These are phyloP conservation scores for Atrina japonica DNA, from an alignment of 2,888 invertebrate genomes.

Conservation along the genomic window DNA sequence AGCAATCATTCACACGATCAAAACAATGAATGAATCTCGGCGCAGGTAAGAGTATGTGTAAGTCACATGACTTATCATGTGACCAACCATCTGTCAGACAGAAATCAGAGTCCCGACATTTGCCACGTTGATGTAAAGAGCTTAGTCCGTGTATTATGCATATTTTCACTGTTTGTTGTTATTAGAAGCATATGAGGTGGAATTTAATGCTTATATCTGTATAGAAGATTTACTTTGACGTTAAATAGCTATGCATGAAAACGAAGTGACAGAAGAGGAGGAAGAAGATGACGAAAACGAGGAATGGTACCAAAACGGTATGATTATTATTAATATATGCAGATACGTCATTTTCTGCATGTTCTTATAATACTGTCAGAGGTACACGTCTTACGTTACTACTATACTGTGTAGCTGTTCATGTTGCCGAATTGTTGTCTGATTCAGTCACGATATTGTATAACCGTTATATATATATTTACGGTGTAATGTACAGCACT, in stretches of 20 bases:
- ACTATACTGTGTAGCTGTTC: too few relatives aligned
- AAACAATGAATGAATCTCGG: not conserved
- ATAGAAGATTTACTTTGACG: too few relatives aligned
- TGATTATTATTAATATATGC: not conserved
- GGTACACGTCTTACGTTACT: too few relatives aligned
- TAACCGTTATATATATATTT: too few relatives aligned
- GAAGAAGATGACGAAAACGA: constrained; percentile 52
- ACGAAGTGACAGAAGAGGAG: constrained; percentile 37
- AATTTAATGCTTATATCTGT: too few relatives aligned
- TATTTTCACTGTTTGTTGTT: not conserved
- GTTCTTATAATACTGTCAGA: too few relatives aligned
- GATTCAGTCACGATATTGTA: too few relatives aligned
- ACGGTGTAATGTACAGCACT: too few relatives aligned
- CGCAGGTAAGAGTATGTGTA: not conserved
- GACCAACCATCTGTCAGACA: constrained; percentile 17
- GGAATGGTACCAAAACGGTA: constrained; percentile 69
- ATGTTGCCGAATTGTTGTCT: too few relatives aligned
- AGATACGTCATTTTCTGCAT: too few relatives aligned
- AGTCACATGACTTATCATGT: constrained; percentile 29
- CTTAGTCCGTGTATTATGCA: constrained; percentile 8
- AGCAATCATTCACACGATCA: not conserved
- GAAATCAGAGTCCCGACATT: too few relatives aligned
- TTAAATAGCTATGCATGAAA: too few relatives aligned
- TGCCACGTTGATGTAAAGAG: not conserved
- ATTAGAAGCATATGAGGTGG: not conserved